Evolutionary conservation across 2,888 invertebrate genomes (phyloP), one percentile per base, ranked within the genome.

Genomic region (Pardosa pseudoannulata): DNA sequence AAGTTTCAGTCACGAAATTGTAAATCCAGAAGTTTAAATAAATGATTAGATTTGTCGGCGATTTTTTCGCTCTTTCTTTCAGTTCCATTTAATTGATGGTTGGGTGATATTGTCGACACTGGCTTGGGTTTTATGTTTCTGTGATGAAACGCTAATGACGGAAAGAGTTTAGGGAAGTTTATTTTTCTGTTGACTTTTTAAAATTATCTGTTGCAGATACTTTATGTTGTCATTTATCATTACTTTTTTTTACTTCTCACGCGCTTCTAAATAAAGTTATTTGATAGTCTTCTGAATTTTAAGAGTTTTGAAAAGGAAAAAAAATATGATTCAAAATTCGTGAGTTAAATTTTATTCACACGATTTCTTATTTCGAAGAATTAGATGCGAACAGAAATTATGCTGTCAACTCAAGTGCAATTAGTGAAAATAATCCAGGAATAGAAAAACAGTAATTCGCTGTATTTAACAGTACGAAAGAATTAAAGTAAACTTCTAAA

Each of bases 21-120:
- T 36, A 67, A n/a, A 28, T 39, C 16, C 1, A 5, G 23, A 67
- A 73, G 72, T 80, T 80, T 62, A 70, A 82, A 76, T 65, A 46
- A 82, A 71, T 71, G 82, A 75, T 70, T 62, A 71, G 65, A 71
- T 71, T 73, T 73, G 50, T 80, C 73, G 19, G 74, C 23, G 27
- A 41, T 80, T 79, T 65, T 46, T 74, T 36, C 23, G 19, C 23
- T 31, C 11, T 36, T n/a, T 27, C 19, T n/a, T 27, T 32, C 23
- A 7, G 79, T 73, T 23, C 32, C 16, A 65, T 50, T 80, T 80
- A 80, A 80, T 80, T 65, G 50, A n/a, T n/a, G 79, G 73, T 39
- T 50, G 23, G 23, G 67, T n/a, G n/a, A n/a, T n/a, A 46, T 46
- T 65, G 67, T 41, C 16, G 79, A 73, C 79, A n/a, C n/a, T n/a